Evolutionary conservation across 2,797 vertebrate genomes (phyloP), one percentile per base, ranked within the genome.

Genomic region (Anolis apletophallus): DNA sequence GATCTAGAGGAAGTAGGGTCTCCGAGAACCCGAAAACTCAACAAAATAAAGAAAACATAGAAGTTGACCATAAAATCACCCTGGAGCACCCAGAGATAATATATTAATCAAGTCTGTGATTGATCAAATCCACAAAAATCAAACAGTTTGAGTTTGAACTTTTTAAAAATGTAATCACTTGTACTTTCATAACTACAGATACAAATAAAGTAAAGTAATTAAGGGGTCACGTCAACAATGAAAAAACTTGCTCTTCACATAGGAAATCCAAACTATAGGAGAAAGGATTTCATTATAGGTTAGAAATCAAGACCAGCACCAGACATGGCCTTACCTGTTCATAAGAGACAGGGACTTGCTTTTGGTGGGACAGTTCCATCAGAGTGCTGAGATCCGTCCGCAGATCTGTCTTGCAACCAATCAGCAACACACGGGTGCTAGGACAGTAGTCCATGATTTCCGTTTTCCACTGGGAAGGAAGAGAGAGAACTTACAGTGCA

Each of bases 391-490:
- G 96, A 40, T 99, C 98, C 0, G 98, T 98, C 87, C 98, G 96
- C 34, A 99, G 96, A 87, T 99, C 98, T 0, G 96, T 98, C 93
- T 99, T 99, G 88, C 98, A 99, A 92, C 98, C 98, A 34, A 99
- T 97, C n/a, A 99, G 96, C 55, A 99, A 95, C 93, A 99, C 97
- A 17, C 97, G 97, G 13, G 98, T 98, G 94, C 96, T 97, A 88
- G 98, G 97, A 88, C 98, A 99, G 93, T 98, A 99, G 90, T 99
- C 98, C 94, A 97, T 96, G 91, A 99, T 98, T 94, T 99, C 98
- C 0, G 97, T 96, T 95, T 98, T 99, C 98, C 98, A 99, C 98
- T 99, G 92, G 9, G 55, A 81, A 11, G 21, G 40, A 40, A 19
- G 23, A 81, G 55, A 64, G 54, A 69, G 6, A 83, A 76, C 1